These are phyloP conservation scores for Illadopsis cleaveri DNA, from an alignment of 2,113 vertebrate genomes.

Conservation along the genomic window DNA sequence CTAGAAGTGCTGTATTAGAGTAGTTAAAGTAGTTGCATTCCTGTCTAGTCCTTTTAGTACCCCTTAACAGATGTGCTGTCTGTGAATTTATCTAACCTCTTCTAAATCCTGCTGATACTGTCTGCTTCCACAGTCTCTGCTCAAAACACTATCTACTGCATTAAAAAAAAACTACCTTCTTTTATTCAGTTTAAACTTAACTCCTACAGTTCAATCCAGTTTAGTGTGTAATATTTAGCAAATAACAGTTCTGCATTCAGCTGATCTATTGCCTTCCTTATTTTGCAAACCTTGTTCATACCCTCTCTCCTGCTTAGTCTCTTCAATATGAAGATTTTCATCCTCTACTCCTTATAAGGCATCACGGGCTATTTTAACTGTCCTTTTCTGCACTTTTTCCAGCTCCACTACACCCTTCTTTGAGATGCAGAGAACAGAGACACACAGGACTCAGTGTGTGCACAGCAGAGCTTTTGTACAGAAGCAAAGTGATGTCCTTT, in stretches of 20 bases:
- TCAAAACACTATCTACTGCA: not conserved
- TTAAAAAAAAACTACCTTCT: accelerated
- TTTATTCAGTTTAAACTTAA: not conserved
- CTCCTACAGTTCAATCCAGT: not conserved
- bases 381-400: not conserved
- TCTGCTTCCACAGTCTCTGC: not conserved
- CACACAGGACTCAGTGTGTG: not conserved
- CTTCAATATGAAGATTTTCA: not conserved
- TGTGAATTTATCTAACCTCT: not conserved
- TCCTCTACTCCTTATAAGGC: not conserved
- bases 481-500: not conserved
- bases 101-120: not conserved
- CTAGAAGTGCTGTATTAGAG: not conserved
- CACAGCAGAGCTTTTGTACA: not conserved
- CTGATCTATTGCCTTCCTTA: not conserved
- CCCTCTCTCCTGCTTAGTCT: not conserved
- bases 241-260: not conserved
- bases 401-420: not conserved
- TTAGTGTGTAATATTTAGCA: not conserved
- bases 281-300: not conserved
- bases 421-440: not conserved
- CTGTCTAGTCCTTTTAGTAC: not conserved
- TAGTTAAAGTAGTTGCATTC: not conserved
- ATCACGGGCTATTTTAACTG: not conserved
- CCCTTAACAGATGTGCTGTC: not conserved